Percentiles rank a stretch among this genome's conserved stretches.
Conservation (phyloP, 1,140 invertebrate species). For the Euglossa dilemma region DNA sequence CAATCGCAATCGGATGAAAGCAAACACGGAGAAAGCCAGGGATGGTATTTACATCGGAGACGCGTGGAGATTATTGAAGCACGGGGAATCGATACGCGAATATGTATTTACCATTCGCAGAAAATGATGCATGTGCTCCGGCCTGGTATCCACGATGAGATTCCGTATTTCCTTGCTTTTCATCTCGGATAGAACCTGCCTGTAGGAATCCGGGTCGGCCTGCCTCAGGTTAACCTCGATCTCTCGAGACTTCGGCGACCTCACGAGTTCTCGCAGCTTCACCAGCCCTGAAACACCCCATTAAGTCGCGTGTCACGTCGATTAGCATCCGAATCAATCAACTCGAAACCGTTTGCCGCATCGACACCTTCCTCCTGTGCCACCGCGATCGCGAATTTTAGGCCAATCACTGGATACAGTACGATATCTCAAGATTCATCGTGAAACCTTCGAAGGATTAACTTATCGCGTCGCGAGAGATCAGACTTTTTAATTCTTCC, state of each 20-base stretch:
- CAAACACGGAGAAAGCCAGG: neutral
- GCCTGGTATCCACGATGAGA: conserved; percentile 85
- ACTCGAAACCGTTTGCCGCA: no score
- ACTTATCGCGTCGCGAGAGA: no score
- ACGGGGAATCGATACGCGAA: conserved; percentile 33
- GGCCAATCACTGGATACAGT: neutral
- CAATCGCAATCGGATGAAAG: neutral
- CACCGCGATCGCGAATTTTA: neutral
- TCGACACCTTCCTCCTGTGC: neutral
- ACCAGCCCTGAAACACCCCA: conserved; percentile 83
- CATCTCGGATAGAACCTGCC: conserved; percentile 84
- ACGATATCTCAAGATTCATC: neutral
- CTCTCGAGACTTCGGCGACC: conserved; percentile 78
- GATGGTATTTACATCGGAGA: conserved; percentile 22
- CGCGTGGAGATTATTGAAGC: conserved; percentile 25
- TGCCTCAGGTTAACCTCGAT: conserved; percentile 85
- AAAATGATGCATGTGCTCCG: conserved; percentile 84
- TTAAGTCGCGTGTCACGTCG: conserved; percentile 3
- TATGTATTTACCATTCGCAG: conserved; percentile 83
- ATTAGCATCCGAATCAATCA: conserved; percentile 11
- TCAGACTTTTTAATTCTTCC: no score
- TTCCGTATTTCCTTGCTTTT: conserved; percentile 85
- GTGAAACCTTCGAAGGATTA: neutral
- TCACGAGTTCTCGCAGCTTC: conserved; percentile 83
- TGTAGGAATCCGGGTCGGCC: conserved; percentile 83